Evolutionary conservation across 2,888 invertebrate genomes (phyloP).

Genomic region (Dermolepida albohirtum): DNA sequence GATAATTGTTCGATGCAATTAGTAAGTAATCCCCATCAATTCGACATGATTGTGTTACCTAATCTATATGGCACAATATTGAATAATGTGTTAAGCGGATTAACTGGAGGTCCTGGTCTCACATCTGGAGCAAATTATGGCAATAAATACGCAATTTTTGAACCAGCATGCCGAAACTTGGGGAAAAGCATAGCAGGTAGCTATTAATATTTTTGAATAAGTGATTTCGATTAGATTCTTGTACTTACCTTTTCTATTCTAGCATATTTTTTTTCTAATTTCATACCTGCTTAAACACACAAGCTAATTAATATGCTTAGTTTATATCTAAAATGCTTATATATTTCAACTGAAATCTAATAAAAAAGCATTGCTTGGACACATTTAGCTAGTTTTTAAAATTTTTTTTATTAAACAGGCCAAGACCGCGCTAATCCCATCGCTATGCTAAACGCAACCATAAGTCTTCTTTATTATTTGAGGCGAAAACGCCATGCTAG

Average conservation of each 20-base stretch:
- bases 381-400: not conserved
- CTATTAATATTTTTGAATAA: no score
- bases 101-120: conserved; percentile 58
- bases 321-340: no score
- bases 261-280: no score
- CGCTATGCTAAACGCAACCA: conserved; percentile 51
- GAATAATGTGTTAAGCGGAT: conserved; percentile 57
- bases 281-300: no score
- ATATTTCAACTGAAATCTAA: no score
- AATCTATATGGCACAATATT: conserved; percentile 60
- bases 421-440: conserved; percentile 53
- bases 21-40: conserved; percentile 55
- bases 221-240: no score
- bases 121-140: conserved; percentile 58
- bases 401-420: conserved; percentile 40
- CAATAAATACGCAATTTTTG: conserved; percentile 57
- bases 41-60: conserved; percentile 59
- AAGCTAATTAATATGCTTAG: no score
- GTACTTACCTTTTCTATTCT: no score
- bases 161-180: conserved; percentile 54
- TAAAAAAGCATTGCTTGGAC: no score
- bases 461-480: conserved; percentile 51
- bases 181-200: conserved; percentile 42
- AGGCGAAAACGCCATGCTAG: conserved; percentile 44
- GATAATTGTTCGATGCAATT: conserved; percentile 59